Conservation (phyloP, 2,797 vertebrate species). For the Danio kyathit region DNA sequence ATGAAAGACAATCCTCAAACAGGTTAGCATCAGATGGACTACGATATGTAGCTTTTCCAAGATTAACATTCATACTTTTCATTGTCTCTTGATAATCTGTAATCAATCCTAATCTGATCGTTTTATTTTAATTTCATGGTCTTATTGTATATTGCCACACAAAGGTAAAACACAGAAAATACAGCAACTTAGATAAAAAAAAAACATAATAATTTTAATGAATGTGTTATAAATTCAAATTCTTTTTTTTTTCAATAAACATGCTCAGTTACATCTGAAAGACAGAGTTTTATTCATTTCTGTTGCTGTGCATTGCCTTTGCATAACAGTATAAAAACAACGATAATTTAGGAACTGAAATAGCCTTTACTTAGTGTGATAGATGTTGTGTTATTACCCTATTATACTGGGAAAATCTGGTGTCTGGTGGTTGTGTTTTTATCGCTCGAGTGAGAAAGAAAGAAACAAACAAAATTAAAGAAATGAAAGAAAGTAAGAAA, state of each 20-base stretch:
- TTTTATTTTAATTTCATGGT: no score
- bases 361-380: conserved; percentile 8
- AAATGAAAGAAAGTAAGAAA: no score
- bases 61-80: conserved; percentile 1
- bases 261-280: neutral
- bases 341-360: neutral
- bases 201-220: neutral
- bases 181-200: neutral
- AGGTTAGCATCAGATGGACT: conserved; percentile 31
- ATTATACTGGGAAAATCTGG: neutral
- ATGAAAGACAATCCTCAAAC: conserved; percentile 6
- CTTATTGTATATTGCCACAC: neutral
- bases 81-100: no score
- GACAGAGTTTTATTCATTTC: neutral
- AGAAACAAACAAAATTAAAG: no score
- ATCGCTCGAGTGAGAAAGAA: neutral
- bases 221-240: neutral
- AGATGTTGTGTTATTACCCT: neutral
- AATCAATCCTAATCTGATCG: no score
- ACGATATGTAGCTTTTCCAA: conserved; percentile 29
- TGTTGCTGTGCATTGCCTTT: conserved; percentile 26
- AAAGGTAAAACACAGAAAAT: conserved; percentile 6
- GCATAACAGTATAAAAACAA: neutral
- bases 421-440: neutral
- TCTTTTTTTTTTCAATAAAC: neutral